Evolutionary conservation across 1,140 invertebrate genomes (phyloP), one percentile per base, ranked within the genome.

Genomic region (Amyelois transitella): DNA sequence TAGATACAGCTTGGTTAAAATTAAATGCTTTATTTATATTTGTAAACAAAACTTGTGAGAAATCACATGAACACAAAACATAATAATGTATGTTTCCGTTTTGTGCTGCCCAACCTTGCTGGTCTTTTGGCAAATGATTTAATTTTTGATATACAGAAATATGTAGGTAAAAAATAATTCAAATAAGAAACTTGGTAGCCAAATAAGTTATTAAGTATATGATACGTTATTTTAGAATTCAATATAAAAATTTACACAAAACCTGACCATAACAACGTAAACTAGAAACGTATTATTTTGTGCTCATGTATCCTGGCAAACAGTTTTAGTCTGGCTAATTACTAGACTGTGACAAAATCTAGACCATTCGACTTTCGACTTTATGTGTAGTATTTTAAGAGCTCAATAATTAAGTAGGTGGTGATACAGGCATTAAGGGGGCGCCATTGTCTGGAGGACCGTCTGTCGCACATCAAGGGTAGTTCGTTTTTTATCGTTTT

Each of bases 401-500:
- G n/a, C 17, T 38, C 17, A 38, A 38, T 38, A 14, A 38, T 38
- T 38, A 38, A 38, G 32, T 38, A 38, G 32, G 32, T 48, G 45
- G 21, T 48, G 45, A 48, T 48, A 48, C 45, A 21, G 45, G 45
- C 20, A 48, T 48, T 48, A 48, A 48, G 45, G n/a, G 20, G 12
- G 21, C 45, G 18, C 45, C 19, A 48, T 48, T 48, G 45, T 48
- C 45, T 48, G 45, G 45, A 20, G 45, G 2, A 14, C 18, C 45
- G 45, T 48, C 45, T 48, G 45, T 19, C 45, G 45, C 45, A 14
- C 45, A 21, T 48, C 45, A 48, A 48, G 45, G 19, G 43, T 45
- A n/a, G 45, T 48, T 21, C 19, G 20, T 48, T 48, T 48, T 48
- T 48, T 48, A 48, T 48, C 45, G 45, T 48, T 48, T 48, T 48